Evolutionary conservation across 2,113 vertebrate genomes (phyloP).

Genomic region (Seriola quinqueradiata): DNA sequence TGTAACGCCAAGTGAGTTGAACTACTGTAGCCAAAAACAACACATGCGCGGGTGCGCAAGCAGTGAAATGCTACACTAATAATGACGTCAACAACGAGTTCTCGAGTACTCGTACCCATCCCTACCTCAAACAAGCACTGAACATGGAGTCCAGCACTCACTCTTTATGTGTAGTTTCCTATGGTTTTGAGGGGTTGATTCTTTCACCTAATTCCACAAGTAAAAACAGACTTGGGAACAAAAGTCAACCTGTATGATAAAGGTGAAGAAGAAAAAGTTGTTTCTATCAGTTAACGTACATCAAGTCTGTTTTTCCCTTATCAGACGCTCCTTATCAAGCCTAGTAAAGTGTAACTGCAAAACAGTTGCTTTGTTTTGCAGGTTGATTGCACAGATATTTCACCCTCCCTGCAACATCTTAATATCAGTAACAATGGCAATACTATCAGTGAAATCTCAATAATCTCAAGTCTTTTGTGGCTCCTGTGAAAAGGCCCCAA

Average conservation of each 20-base stretch:
- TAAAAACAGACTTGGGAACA: background rate
- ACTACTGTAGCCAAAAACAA: too few species aligned
- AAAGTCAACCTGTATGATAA: background rate
- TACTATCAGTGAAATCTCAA: constrained; percentile 70
- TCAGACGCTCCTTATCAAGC: constrained; percentile 43
- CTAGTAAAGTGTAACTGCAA: constrained; percentile 24
- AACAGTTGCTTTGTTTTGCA: constrained; percentile 62
- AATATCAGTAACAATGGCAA: constrained; percentile 64
- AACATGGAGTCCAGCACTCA: background rate
- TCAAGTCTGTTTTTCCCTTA: constrained; percentile 37
- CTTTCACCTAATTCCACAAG: background rate
- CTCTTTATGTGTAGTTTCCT: background rate
- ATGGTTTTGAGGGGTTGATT: background rate
- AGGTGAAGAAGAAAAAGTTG: background rate
- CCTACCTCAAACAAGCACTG: background rate
- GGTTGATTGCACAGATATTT: constrained; percentile 66
- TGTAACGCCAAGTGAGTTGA: too few species aligned
- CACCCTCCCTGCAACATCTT: constrained; percentile 62
- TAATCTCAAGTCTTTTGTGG: constrained; percentile 74
- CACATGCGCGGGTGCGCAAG: too few species aligned
- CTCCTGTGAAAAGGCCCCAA: constrained; percentile 66
- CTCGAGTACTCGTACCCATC: too few species aligned
- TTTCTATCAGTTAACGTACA: background rate
- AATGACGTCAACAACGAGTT: too few species aligned
- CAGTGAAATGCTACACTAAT: too few species aligned